Evolutionary conservation across 2,888 invertebrate genomes (phyloP), one percentile per base, ranked within the genome.

Genomic region (Nysson spinosus): DNA sequence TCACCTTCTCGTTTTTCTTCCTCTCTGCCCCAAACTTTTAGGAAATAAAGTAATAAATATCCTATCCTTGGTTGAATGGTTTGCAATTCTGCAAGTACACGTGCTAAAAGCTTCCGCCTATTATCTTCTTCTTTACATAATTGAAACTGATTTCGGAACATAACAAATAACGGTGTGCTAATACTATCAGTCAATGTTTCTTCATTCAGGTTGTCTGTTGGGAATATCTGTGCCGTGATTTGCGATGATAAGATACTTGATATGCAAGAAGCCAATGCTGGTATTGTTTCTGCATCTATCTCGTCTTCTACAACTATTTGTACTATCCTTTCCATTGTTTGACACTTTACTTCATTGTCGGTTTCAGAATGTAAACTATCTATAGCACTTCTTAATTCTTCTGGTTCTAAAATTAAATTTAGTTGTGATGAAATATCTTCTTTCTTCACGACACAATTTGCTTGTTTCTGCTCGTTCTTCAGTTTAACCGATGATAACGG

Each of bases 41-140:
- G 89, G 88, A 96, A 98, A 89, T 96, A 97, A 46, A 98, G 88
- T 69, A 98, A 90, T 78, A 95, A 91, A 87, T 95, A 97, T 39
- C 97, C 97, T 56, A 96, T 90, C 83, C 92, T 91, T 7, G 93
- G 91, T 80, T 94, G 91, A 79, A 89, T 87, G 72, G 87, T 88
- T 79, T 90, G 91, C 77, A 89, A 87, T 85, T 96, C 96, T 69
- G 93, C 93, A 56, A 97, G 89, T 40, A 98, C 89, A 72, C 93
- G 91, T 71, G 96, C 89, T 71, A 96, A 89, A 24, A 95, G 92
- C 87, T 95, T 95, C 74, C 94, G 91, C 66, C 91, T 90, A 79
- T 93, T 89, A 87, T 94, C 92, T 87, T 96, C 92, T 85, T 93
- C 90, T 60, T 91, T 90, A 57, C 88, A 88, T 64, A 91, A 89